These are phyloP conservation scores for Sarcoramphus papa DNA, from an alignment of 2,797 vertebrate species.

Conservation along the genomic window DNA sequence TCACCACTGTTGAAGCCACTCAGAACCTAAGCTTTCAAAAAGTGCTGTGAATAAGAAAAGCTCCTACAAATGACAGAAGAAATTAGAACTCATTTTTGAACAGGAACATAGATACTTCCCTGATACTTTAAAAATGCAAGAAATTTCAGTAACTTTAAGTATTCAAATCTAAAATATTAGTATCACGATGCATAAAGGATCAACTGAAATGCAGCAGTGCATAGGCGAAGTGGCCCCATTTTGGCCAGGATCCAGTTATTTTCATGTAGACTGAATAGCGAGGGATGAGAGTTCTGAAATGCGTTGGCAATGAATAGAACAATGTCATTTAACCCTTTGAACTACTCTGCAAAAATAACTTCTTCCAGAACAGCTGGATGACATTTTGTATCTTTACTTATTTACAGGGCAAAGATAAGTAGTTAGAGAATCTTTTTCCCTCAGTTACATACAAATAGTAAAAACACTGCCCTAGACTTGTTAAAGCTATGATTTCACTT, in stretches of 20 bases:
- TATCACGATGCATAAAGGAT: neutral
- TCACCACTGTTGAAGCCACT: neutral
- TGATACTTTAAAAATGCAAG: neutral
- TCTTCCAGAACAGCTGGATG: neutral
- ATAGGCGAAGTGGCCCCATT: neutral
- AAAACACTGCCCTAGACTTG: neutral
- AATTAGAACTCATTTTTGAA: neutral
- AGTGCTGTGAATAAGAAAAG: neutral
- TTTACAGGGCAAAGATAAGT: neutral
- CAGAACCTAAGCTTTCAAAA: neutral
- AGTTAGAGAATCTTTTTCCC: neutral
- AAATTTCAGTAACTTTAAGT: neutral
- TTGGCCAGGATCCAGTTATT: constrained; percentile 31
- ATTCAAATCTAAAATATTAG: neutral
- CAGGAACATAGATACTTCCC: neutral
- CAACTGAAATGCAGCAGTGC: neutral
- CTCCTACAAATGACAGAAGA: neutral
- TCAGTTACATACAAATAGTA: neutral
- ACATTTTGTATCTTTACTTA: neutral
- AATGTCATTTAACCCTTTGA: constrained; percentile 3
- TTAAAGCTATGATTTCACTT: neutral
- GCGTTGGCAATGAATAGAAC: neutral
- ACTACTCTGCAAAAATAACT: neutral
- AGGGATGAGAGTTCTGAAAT: neutral
- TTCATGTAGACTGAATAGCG: neutral